Evolutionary conservation across 2,113 vertebrate species (phyloP).

Genomic region (Dolichallabes microphthalmus): DNA sequence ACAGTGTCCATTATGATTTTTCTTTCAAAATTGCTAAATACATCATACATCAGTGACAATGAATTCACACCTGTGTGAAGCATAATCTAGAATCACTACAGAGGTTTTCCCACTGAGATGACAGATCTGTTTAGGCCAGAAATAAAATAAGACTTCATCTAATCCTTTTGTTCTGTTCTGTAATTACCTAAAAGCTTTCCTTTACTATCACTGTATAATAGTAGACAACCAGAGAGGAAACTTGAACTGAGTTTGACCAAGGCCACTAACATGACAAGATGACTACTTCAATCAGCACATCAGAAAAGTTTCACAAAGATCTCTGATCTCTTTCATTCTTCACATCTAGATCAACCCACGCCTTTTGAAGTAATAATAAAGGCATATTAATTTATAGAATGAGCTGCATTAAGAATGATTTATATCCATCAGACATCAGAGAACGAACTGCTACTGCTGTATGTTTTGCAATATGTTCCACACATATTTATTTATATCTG

Average conservation of each 20-base stretch:
- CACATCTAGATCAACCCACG: background rate
- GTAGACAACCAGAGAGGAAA: background rate
- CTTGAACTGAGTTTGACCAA: background rate
- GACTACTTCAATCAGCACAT: background rate
- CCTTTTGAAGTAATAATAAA: background rate
- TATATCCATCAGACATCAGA: background rate
- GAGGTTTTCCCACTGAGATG: background rate
- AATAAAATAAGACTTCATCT: background rate
- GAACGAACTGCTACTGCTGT: background rate
- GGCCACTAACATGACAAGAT: background rate
- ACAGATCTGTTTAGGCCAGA: background rate
- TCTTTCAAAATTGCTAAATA: background rate
- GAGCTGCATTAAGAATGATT: background rate
- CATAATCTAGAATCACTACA: background rate
- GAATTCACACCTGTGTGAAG: background rate
- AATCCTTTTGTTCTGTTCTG: background rate
- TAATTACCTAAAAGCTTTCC: background rate
- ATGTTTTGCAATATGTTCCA: constrained; percentile 9
- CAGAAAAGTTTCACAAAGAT: background rate
- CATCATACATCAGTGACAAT: background rate
- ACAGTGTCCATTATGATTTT: background rate
- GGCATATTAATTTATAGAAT: background rate
- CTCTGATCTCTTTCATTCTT: background rate
- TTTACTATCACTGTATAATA: background rate
- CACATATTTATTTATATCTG: background rate